A percentile compares a stretch with the other conserved stretches of the same genome.
These are phyloP conservation scores for Vombatus ursinus DNA, from an alignment of 2,113 vertebrate species.

Conservation along the genomic window DNA sequence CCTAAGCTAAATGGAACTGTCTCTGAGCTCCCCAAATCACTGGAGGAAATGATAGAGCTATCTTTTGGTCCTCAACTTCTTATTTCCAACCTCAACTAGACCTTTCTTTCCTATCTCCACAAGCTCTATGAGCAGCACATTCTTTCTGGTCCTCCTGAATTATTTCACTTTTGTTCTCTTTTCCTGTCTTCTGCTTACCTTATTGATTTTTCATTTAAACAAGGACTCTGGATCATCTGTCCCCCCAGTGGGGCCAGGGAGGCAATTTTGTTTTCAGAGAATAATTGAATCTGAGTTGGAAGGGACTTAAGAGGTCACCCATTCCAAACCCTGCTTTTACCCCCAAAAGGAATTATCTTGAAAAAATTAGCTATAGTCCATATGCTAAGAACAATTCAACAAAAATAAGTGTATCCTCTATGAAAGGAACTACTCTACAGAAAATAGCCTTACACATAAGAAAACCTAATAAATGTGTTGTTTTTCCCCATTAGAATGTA, in stretches of 20 bases:
- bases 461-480: not conserved
- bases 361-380: not conserved
- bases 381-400: not conserved
- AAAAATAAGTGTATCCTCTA: not conserved
- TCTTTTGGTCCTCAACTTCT: not conserved
- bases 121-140: not conserved
- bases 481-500: not conserved
- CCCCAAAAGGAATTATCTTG: not conserved
- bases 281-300: not conserved
- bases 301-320: not conserved
- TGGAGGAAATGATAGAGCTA: not conserved
- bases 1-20: not conserved
- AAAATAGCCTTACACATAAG: not conserved
- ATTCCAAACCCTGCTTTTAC: not conserved
- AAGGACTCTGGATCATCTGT: not conserved
- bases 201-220: slow-evolving; percentile 8
- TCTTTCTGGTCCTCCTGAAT: not conserved
- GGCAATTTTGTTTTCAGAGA: not conserved
- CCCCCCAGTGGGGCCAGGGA: slow-evolving; percentile 3
- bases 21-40: not conserved
- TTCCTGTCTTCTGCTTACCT: not conserved
- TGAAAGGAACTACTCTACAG: not conserved
- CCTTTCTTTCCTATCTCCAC: not conserved
- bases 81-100: not conserved
- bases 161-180: not conserved